Conservation (phyloP, 2,797 vertebrate species). For the Peromyscus nudipes region DNA sequence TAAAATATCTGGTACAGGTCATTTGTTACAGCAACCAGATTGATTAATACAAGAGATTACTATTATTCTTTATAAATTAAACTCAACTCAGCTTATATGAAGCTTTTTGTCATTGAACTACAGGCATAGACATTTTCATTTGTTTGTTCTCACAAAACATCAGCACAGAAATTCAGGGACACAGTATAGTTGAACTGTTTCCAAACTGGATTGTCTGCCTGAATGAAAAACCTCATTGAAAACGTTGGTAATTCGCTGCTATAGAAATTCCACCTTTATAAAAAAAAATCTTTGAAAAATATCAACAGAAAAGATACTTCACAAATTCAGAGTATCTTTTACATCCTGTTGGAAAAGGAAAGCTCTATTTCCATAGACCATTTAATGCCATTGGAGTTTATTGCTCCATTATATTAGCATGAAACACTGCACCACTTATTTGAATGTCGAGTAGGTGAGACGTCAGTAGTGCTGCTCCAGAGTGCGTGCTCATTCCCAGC, state of each 20-base stretch:
- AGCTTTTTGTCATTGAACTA: neutral
- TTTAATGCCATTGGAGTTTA: constrained; percentile 45
- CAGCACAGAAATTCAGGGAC: neutral
- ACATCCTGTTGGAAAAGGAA: neutral
- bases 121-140: constrained; percentile 8
- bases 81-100: neutral
- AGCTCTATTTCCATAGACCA: neutral
- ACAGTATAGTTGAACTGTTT: neutral
- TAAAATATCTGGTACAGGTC: neutral
- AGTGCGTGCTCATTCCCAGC: neutral
- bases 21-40: neutral
- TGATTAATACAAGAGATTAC: neutral
- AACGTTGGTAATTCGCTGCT: neutral
- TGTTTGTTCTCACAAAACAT: neutral
- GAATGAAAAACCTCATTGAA: constrained; percentile 8
- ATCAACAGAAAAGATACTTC: constrained; percentile 33
- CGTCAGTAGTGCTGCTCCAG: neutral
- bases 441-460: neutral
- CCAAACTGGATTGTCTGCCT: neutral
- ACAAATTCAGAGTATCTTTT: neutral
- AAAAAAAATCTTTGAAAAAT: constrained; percentile 33
- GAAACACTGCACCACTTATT: neutral
- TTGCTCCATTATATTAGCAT: neutral
- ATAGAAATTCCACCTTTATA: neutral
- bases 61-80: neutral